Evolutionary conservation across 2,888 invertebrate species (phyloP), one percentile per base, ranked within the genome.

Genomic region (Mycalesis mineus): DNA sequence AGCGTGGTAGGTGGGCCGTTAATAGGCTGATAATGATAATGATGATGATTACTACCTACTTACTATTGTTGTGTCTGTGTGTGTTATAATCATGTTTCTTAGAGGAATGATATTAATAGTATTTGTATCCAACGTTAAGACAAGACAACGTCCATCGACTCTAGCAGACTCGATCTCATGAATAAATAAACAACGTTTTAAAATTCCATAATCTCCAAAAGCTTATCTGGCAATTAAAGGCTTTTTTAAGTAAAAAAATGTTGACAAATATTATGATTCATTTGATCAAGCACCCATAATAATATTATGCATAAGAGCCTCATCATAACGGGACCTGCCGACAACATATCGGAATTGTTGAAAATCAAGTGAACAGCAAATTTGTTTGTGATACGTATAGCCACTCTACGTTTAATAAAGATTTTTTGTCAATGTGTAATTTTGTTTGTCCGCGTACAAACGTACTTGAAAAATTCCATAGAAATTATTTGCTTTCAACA

Each of bases 281-380:
- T 49, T 54, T 39, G 13, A 36, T 42, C 49, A 29, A 44, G 33
- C 57, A 47, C 54, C 59, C 55, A 37, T 54, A 56, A 2, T 22
- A 28, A 28, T 15, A n/a, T n/a, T n/a, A 22, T 39, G 48, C 60
- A 65, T 63, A 61, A 52, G 59, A 61, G 39, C 8, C 49, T 50
- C 52, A 58, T 61, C 48, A 57, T 66, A 66, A 66, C 63, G 60
- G 65, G n/a, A 40, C 55, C 33, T 17, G 28, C 29, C 22, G 45
- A 36, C 40, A 48, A 59, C 56, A 58, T 56, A 36, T 33, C 29
- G 13, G 37, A 45, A 41, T 48, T 42, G 53, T 50, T 52, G 56
- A 57, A 58, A 47, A 44, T 52, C 41, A 49, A 55, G 54, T 41
- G 54, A 61, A 55, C 52, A 48, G 58, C 54, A 57, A 55, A 59